phyloP scores from a whole-genome alignment of 2,113 vertebrate species.

The Pristiophorus japonicus region DNA sequence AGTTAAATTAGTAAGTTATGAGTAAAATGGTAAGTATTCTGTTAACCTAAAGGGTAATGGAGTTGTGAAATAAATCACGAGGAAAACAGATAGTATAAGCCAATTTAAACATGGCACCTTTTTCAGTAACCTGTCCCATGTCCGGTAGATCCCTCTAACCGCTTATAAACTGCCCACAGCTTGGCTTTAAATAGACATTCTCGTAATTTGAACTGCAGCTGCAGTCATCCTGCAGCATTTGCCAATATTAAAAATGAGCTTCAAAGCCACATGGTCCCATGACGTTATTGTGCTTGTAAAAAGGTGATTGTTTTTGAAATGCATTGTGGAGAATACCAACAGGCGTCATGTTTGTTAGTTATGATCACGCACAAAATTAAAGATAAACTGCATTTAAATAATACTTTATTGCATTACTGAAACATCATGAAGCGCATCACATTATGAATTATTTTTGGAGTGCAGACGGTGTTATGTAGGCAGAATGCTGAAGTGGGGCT shows the following conservation, averaged over 20 bases:
- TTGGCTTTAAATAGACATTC: background rate
- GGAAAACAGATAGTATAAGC: background rate
- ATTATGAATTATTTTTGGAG: background rate
- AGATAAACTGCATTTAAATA: no score
- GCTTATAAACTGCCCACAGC: background rate
- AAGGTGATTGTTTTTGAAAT: background rate
- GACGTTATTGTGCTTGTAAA: background rate
- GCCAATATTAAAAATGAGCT: background rate
- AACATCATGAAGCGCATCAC: background rate
- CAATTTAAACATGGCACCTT: background rate
- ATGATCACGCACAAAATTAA: background rate
- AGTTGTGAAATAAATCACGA: background rate
- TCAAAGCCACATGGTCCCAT: background rate
- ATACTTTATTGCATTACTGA: background rate
- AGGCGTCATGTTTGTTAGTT: background rate
- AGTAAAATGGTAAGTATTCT: background rate
- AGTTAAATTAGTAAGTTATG: background rate
- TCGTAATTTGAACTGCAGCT: background rate
- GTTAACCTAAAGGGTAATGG: background rate
- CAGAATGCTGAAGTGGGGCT: background rate
- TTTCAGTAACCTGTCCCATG: background rate
- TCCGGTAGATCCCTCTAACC: background rate
- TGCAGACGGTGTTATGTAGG: background rate
- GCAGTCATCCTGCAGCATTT: background rate
- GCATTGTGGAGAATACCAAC: background rate